Evolutionary conservation across 1,140 invertebrate genomes (phyloP).

Genomic region (Doryteuthis pealeii): DNA sequence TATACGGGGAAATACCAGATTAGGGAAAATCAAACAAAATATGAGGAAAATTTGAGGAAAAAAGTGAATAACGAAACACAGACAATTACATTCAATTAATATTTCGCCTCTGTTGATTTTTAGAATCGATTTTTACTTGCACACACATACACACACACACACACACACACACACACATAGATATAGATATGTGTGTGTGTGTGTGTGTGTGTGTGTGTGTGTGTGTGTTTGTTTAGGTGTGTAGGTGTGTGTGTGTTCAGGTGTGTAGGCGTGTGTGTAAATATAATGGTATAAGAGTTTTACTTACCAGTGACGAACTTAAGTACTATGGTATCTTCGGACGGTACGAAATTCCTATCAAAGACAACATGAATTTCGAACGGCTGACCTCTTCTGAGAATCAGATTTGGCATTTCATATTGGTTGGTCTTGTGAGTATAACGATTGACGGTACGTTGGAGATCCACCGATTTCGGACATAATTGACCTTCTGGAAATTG

Average conservation of each 20-base stretch:
- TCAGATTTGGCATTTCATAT: slow-evolving; percentile 50
- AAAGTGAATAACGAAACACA: too few species aligned
- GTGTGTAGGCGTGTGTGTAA: not conserved
- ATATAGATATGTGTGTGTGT: too few species aligned
- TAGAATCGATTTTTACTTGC: too few species aligned
- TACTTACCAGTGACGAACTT: slow-evolving; percentile 51
- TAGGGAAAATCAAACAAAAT: too few species aligned
- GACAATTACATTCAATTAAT: too few species aligned
- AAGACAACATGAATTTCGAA: slow-evolving; percentile 48
- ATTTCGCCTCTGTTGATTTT: too few species aligned
- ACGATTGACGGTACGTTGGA: slow-evolving; percentile 41
- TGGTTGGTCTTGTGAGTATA: slow-evolving; percentile 41
- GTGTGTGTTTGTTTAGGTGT: not conserved
- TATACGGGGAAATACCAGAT: too few species aligned
- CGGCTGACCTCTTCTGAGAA: slow-evolving; percentile 42
- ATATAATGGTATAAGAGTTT: not conserved
- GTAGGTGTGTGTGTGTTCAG: not conserved
- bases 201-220: not conserved
- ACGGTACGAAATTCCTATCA: slow-evolving; percentile 35
- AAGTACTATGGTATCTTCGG: slow-evolving; percentile 39
- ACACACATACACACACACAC: too few species aligned
- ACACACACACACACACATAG: too few species aligned
- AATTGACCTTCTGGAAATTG: slow-evolving; percentile 36
- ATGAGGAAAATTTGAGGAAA: too few species aligned
- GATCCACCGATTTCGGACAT: slow-evolving; percentile 47